Evolutionary conservation across 23 tunicate genomes (phyloP), one percentile per base, ranked within the genome.

Genomic region (Ascidia mentula): DNA sequence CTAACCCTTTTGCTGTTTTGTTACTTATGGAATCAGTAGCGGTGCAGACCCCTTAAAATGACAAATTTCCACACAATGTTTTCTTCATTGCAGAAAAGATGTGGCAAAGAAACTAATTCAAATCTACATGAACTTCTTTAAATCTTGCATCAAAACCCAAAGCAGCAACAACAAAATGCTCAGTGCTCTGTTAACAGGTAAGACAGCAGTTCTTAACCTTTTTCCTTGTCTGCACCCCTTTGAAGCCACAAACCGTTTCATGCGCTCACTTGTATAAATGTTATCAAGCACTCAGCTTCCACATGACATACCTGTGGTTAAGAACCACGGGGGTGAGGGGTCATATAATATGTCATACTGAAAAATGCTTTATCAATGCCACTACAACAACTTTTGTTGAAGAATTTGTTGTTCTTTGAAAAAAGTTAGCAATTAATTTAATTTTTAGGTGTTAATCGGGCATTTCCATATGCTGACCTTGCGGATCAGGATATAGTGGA

Each of bases 71-170:
- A 53, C 65, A 53, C 65, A 42, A 3, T 53, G 40, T 80, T 4
- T 32, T 80, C 36, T 35, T 42, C 34, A 39, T 61, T 74, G 40
- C 40, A 92, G 97, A 72, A 83, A 87, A 79, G 97, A 92, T 7
- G 83, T 92, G 36, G 97, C 97, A 17, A 46, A 79, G 32, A 79
- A 73, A 28, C 75, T 92, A 8, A 42, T 92, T 20, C 80, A 83
- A 36, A 87, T 92, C 39, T 92, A 92, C 73, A 84, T 92, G 78
- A 90, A 69, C 33, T 92, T 92, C 82, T 92, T 92, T 77, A 92
- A 92, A 72, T 87, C 97, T n/a, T 60, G 69, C 4, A 72, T 77
- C 24, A 73, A 79, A 31, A 87, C 83, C 60, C 87, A 83, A 24
- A 46, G 65, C 2, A 38, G 53, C 20, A 59, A 87, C 69, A 81